phyloP scores from a whole-genome alignment of 2,113 vertebrate genomes.

The Isichthys henryi region DNA sequence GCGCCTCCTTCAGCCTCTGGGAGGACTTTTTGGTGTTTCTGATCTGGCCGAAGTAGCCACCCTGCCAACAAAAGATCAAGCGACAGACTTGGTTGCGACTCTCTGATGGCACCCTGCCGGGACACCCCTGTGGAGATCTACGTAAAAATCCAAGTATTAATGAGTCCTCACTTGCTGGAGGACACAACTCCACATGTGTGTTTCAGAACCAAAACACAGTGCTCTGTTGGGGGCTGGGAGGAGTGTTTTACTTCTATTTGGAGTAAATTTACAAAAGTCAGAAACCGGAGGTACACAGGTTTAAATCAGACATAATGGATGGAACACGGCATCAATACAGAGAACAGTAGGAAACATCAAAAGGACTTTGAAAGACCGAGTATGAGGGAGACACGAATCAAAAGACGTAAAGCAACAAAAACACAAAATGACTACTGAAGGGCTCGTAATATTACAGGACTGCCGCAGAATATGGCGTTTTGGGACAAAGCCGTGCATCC shows the following conservation, averaged over 20 bases:
- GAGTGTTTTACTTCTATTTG: not conserved
- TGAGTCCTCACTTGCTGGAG: not conserved
- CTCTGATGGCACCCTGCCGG: not conserved
- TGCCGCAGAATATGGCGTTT: not conserved
- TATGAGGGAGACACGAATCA: not conserved
- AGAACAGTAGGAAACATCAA: not conserved
- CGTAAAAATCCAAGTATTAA: not conserved
- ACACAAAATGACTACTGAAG: not conserved
- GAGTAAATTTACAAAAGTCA: not conserved
- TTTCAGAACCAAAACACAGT: not conserved
- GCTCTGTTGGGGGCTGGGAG: not conserved
- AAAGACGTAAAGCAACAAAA: not conserved
- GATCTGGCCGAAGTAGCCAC: constrained; percentile 97
- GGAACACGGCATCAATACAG: not conserved
- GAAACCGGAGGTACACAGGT: not conserved
- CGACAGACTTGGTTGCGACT: not conserved
- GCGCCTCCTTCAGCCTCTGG: constrained; percentile 87
- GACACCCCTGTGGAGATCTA: not conserved
- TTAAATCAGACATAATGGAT: not conserved
- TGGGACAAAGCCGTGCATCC: not conserved
- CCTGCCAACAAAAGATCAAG: constrained; percentile 52
- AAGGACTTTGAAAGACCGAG: not conserved
- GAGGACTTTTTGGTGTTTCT: constrained; percentile 98
- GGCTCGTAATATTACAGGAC: not conserved
- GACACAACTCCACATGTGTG: not conserved